These are phyloP conservation scores for Odocoileus virginianus DNA, from an alignment of 2,113 vertebrate species.

Conservation along the genomic window DNA sequence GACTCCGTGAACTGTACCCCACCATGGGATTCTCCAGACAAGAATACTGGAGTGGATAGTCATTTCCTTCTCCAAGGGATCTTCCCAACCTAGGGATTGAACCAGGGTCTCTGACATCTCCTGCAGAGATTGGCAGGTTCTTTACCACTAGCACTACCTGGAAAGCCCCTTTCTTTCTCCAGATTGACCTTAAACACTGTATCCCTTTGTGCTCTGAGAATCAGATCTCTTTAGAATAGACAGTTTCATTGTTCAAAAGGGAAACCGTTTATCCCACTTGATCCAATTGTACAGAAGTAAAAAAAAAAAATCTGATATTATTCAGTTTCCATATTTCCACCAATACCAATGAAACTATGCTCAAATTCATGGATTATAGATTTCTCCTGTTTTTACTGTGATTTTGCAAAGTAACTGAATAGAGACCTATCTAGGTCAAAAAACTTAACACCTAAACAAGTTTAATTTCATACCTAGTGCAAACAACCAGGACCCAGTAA, in stretches of 20 bases:
- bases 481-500: constrained; percentile 17
- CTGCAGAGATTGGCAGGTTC: not conserved
- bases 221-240: not conserved
- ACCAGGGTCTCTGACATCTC: not conserved
- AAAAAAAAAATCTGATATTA: not conserved
- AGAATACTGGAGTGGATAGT: not conserved
- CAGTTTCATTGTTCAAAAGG: not conserved
- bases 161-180: not conserved
- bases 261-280: not conserved
- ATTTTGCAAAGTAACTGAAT: not conserved
- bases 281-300: not conserved
- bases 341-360: not conserved
- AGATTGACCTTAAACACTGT: not conserved
- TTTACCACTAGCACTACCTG: not conserved
- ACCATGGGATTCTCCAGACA: not conserved
- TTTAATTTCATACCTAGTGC: not conserved
- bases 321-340: not conserved
- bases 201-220: not conserved
- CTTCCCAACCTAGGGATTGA: not conserved
- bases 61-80: not conserved
- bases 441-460: not conserved
- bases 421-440: constrained; percentile 16
- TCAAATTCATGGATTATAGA: constrained; percentile 23
- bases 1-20: not conserved
- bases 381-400: not conserved